Evolutionary conservation across 2,888 invertebrate species (phyloP), one percentile per base, ranked within the genome.

Genomic region (Drosophila recens): DNA sequence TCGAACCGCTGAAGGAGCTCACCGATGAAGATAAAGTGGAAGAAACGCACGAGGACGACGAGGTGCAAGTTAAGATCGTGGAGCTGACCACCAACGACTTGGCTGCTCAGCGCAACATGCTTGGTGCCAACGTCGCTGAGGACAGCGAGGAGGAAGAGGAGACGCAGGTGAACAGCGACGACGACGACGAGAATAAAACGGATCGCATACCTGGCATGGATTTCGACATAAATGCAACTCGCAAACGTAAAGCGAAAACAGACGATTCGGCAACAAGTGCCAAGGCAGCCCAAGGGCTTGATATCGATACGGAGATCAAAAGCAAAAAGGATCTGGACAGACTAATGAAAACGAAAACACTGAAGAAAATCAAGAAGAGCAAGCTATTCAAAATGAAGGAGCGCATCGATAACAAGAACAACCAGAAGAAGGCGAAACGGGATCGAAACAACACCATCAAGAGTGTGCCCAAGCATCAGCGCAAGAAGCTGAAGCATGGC

Each of bases 11-110:
- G 5, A 94, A 95, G 82, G 95, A 96, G 66, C 84, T 92, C 1
- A 90, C 91, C 5, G 90, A 90, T 0, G 84, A 90, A 42, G 91
- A 92, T 36, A 92, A 90, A 49, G 64, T 66, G 0, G 80, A 87
- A 30, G 76, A 30, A 1, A 23, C 94, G 95, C 15, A 96, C 92
- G 95, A 97, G 91, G 95, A 96, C 82, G 95, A 95, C 42, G 95
- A 96, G 90, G 96, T 96, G 0, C 96, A 95, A 76, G 96, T 97
- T 0, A 96, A 96, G 93, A 95, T 97, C 68, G 94, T 96, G 0
- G 96, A 97, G 90, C 92, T 97, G 9, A 95, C 96, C 17, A 93
- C 96, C 42, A 95, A 95, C 67, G 95, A 95, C 57, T 92, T 96
- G 45, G 95, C 96, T n/a, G 94, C 95, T 66, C 94, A 94, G 87